Evolutionary conservation across 2,888 invertebrate genomes (phyloP).

Genomic region (Lacanobia wlatinum): DNA sequence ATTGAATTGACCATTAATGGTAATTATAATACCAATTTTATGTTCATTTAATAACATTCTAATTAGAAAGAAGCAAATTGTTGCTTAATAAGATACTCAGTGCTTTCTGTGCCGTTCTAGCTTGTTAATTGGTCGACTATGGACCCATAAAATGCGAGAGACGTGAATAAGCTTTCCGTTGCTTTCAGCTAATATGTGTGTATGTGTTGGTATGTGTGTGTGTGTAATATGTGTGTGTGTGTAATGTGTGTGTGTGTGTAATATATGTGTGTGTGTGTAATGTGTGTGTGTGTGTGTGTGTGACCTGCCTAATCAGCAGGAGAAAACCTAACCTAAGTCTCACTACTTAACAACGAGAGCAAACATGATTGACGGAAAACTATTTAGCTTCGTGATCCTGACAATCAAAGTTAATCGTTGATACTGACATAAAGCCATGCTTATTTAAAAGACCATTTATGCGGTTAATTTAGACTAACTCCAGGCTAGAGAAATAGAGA

Average conservation of each 20-base stretch:
- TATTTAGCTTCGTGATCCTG: constrained; percentile 16
- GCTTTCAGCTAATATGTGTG: background rate
- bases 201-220: no score
- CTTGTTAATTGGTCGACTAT: constrained; percentile 2
- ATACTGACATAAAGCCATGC: background rate
- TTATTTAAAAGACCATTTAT: constrained; percentile 9
- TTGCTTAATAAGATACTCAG: constrained; percentile 12
- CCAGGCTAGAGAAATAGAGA: background rate
- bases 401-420: constrained; percentile 12
- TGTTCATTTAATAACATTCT: no score
- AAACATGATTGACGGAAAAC: constrained; percentile 13
- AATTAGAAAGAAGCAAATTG: constrained; percentile 25
- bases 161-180: constrained; percentile 3
- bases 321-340: constrained; percentile 17
- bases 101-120: constrained; percentile 14
- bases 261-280: no score
- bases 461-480: background rate
- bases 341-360: constrained; percentile 1
- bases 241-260: no score
- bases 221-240: no score
- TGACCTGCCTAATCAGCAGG: constrained; percentile 16
- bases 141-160: constrained; percentile 12
- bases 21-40: constrained; percentile 22
- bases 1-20: constrained; percentile 11
- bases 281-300: no score